These are phyloP conservation scores for Microctenopoma lineatum DNA, from an alignment of 2,797 vertebrate species.

Conservation along the genomic window DNA sequence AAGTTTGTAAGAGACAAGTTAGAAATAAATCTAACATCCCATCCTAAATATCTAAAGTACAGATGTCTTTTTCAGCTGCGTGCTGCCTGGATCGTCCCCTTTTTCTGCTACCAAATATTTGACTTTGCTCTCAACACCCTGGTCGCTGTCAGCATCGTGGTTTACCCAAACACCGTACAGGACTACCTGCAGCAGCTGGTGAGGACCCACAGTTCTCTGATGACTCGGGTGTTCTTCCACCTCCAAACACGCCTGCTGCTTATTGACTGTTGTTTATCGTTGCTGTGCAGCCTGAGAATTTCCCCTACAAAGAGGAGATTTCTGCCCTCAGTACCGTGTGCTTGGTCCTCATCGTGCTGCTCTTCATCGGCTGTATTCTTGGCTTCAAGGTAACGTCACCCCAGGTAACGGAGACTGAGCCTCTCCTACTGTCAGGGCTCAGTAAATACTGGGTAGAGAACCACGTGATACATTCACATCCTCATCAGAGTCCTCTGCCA, in stretches of 20 bases:
- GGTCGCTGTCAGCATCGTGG: conserved; percentile 93
- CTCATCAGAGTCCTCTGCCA: no score
- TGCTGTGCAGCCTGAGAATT: conserved; percentile 88
- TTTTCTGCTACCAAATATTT: conserved; percentile 99
- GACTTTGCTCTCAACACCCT: conserved; percentile 95
- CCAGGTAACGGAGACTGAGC: no score
- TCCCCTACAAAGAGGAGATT: conserved; percentile 95
- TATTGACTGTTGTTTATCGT: neutral
- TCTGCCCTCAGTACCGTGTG: conserved; percentile 91
- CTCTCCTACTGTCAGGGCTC: neutral
- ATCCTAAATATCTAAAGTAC: conserved; percentile 12
- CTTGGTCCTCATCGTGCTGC: conserved; percentile 90
- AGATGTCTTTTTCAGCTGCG: conserved; percentile 85
- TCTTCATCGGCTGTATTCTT: conserved; percentile 93
- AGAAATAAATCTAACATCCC: conserved; percentile 10
- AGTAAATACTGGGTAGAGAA: neutral
- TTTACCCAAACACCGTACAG: conserved; percentile 94
- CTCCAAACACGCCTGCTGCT: neutral
- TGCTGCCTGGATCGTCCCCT: conserved; percentile 95
- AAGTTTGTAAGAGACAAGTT: neutral
- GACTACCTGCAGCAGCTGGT: conserved; percentile 96
- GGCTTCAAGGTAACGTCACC: conserved; percentile 90
- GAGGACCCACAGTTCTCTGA: conserved; percentile 29
- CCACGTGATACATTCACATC: no score
- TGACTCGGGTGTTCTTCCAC: neutral